phyloP scores from a whole-genome alignment of 2,113 vertebrate species.

The Rhynchopsitta pachyrhyncha region DNA sequence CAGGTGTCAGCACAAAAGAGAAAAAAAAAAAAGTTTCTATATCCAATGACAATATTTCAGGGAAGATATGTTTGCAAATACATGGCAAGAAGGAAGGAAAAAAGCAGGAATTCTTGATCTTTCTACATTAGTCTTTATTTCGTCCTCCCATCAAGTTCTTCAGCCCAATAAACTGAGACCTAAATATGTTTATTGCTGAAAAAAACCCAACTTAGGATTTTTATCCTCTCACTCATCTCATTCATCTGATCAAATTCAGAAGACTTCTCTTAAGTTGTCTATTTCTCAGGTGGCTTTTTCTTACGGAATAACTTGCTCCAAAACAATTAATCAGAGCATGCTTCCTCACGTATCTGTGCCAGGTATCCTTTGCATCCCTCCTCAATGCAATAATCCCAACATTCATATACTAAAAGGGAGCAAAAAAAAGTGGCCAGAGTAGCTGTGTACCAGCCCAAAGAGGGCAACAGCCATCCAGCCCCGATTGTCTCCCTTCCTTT shows the following conservation, averaged over 20 bases:
- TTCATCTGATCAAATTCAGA: not conserved
- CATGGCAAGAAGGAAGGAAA: not conserved
- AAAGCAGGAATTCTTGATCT: not conserved
- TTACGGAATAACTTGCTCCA: not conserved
- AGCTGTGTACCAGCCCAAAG: not conserved
- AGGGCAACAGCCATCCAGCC: rapidly evolving
- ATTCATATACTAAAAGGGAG: not conserved
- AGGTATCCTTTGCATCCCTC: not conserved
- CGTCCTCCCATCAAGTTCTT: not conserved
- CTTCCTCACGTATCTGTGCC: not conserved
- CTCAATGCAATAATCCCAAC: not conserved
- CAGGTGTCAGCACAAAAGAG: not conserved
- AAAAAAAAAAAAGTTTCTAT: not conserved
- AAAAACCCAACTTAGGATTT: not conserved
- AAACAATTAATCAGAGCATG: not conserved
- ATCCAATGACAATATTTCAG: not conserved
- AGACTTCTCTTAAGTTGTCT: not conserved
- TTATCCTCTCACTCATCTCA: not conserved
- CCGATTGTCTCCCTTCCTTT: not conserved
- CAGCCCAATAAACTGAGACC: not conserved
- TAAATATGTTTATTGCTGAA: not conserved
- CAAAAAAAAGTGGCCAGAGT: not conserved
- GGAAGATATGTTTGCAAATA: not conserved
- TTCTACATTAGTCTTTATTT: not conserved
- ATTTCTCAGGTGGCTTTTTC: not conserved